Percentiles rank a stretch among this genome's conserved stretches.
These are phyloP conservation scores for Isurus oxyrinchus DNA, from an alignment of 2,113 vertebrate species.

Conservation along the genomic window DNA sequence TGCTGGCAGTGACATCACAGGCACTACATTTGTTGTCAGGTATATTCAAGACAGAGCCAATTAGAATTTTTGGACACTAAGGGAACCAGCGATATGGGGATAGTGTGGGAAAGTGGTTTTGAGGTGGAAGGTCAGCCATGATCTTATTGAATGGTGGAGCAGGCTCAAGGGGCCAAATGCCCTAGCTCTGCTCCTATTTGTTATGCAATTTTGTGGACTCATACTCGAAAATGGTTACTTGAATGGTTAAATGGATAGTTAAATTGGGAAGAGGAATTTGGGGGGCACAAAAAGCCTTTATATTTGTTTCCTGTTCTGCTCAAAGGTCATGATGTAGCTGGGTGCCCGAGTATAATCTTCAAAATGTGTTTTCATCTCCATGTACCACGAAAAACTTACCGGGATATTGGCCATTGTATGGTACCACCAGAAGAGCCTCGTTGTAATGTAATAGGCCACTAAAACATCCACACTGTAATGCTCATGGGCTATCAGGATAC, in stretches of 20 bases:
- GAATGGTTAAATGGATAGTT: not conserved
- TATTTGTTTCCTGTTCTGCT: not conserved
- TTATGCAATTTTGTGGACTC: not conserved
- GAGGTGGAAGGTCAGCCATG: not conserved
- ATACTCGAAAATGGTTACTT: not conserved
- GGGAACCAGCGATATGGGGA: not conserved
- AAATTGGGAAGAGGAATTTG: not conserved
- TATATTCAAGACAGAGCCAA: too few relatives aligned
- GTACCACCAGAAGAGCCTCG: conserved; percentile 95
- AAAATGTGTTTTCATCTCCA: not conserved
- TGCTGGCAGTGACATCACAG: too few relatives aligned
- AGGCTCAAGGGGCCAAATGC: not conserved
- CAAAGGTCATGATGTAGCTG: not conserved
- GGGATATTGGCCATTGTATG: conserved; percentile 94
- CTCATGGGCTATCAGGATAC: conserved; percentile 88
- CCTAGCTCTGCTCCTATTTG: not conserved
- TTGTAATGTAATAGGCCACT: conserved; percentile 89
- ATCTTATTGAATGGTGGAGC: not conserved
- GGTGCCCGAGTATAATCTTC: not conserved
- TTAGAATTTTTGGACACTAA: not conserved
- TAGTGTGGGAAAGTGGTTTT: not conserved
- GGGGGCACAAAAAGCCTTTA: not conserved
- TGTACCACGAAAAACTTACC: conserved; percentile 51
- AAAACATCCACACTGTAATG: conserved; percentile 93
- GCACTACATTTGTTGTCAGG: not conserved